Conservation (phyloP, 2,888 invertebrate species). For the Brenthis hecate region DNA sequence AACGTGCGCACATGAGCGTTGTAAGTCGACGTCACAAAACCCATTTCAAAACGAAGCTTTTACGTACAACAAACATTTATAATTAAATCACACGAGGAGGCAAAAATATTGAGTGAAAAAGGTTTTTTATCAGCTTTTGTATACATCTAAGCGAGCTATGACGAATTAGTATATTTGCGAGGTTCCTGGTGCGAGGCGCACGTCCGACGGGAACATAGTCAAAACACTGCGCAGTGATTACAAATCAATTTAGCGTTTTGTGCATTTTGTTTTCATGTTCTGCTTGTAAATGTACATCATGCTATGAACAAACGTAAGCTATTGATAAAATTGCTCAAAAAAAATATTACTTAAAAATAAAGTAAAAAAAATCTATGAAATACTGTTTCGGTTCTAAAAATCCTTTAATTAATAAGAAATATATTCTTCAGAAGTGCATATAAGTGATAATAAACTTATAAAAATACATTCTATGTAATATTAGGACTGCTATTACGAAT, state of each 20-base stretch:
- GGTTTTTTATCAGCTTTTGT: slow-evolving; percentile 24
- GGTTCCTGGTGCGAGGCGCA: neutral
- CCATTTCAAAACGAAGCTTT: slow-evolving; percentile 10
- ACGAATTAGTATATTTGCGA: slow-evolving; percentile 21
- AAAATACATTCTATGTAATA: too few species aligned
- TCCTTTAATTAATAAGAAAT: too few species aligned
- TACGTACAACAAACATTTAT: slow-evolving; percentile 14
- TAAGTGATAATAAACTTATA: too few species aligned
- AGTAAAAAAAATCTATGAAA: too few species aligned
- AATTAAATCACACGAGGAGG: slow-evolving; percentile 19
- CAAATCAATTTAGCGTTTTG: slow-evolving; percentile 15
- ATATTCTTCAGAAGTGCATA: too few species aligned
- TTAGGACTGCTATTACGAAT: too few species aligned
- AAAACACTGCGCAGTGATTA: neutral
- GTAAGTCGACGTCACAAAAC: slow-evolving; percentile 1
- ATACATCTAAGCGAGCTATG: slow-evolving; percentile 29
- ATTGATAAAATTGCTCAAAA: neutral
- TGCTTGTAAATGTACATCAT: neutral
- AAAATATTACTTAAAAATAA: neutral
- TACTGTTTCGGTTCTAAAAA: too few species aligned
- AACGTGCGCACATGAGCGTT: too few species aligned
- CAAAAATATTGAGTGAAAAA: slow-evolving; percentile 25
- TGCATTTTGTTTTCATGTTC: slow-evolving; percentile 9
- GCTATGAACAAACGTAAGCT: slow-evolving; percentile 5
- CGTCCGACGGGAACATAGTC: neutral